A percentile compares a stretch with the other conserved stretches of the same genome.
phyloP scores from a whole-genome alignment of 1,140 invertebrate genomes.

The Phymastichus coffea region DNA sequence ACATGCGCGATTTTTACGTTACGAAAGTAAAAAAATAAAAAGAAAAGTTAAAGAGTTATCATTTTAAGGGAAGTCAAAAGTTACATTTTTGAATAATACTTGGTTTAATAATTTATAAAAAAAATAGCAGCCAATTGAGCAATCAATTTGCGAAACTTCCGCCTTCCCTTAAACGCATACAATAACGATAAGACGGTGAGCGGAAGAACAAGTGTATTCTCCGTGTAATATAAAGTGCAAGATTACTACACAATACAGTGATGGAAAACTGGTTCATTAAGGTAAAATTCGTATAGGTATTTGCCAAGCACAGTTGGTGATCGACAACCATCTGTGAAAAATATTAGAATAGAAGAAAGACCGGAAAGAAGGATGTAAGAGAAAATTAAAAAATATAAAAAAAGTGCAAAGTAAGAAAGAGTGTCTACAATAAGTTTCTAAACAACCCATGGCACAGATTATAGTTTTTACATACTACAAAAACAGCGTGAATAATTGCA shows the following conservation, averaged over 20 bases:
- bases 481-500: constrained; percentile 43
- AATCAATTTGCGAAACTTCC: constrained; percentile 12
- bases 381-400: background rate
- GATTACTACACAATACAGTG: constrained; percentile 28
- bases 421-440: constrained; percentile 33
- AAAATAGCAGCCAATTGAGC: background rate
- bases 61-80: constrained; percentile 11
- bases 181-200: constrained; percentile 19
- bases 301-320: constrained; percentile 6
- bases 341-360: background rate
- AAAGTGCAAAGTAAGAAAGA: background rate
- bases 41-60: background rate
- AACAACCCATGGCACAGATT: constrained; percentile 41
- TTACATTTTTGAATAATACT: background rate
- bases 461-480: constrained; percentile 45
- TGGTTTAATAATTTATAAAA: background rate
- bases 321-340: background rate
- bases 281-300: background rate
- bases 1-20: constrained; percentile 26
- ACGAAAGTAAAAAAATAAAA: constrained; percentile 5
- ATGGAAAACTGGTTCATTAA: constrained; percentile 17
- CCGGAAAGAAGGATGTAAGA: constrained; percentile 2
- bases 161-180: constrained; percentile 24
- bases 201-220: constrained; percentile 29
- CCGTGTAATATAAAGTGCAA: constrained; percentile 18